Conservation (phyloP, 2,113 vertebrate species). For the Panthera tigris region DNA sequence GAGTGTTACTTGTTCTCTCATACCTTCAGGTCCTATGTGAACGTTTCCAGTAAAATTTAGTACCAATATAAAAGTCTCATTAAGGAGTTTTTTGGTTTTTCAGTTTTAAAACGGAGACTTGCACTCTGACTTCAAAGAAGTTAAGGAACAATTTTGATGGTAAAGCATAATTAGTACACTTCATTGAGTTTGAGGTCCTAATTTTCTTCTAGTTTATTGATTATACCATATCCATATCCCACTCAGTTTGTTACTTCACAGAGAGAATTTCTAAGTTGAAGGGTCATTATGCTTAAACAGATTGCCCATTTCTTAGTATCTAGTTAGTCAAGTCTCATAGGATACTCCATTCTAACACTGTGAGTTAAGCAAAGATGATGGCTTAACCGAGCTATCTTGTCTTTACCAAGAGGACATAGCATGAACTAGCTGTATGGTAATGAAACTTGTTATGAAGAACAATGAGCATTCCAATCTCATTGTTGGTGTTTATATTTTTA, state of each 20-base stretch:
- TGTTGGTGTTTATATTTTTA: conserved; percentile 39
- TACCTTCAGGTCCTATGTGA: conserved; percentile 6
- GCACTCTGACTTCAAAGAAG: neutral
- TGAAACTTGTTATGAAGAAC: neutral
- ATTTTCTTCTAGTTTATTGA: conserved; percentile 34
- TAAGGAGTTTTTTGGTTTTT: conserved; percentile 16
- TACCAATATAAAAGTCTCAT: conserved; percentile 38
- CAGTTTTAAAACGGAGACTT: conserved; percentile 54
- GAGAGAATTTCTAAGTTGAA: conserved; percentile 16
- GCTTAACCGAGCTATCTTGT: neutral
- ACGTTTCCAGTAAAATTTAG: conserved; percentile 41
- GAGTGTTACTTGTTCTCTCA: neutral
- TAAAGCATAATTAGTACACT: conserved; percentile 15
- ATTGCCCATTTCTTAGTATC: neutral
- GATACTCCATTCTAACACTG: neutral
- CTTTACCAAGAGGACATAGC: neutral
- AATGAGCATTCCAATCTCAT: neutral
- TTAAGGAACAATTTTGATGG: conserved; percentile 31
- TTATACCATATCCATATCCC: neutral
- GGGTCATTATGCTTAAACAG: conserved; percentile 1
- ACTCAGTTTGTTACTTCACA: conserved; percentile 21
- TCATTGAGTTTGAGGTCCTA: neutral
- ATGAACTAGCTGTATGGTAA: neutral
- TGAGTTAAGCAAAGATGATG: neutral
- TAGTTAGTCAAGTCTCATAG: neutral